Base-by-base conservation (phyloP, 2,113 vertebrate genomes). In the Pteronura brasiliensis region DNA sequence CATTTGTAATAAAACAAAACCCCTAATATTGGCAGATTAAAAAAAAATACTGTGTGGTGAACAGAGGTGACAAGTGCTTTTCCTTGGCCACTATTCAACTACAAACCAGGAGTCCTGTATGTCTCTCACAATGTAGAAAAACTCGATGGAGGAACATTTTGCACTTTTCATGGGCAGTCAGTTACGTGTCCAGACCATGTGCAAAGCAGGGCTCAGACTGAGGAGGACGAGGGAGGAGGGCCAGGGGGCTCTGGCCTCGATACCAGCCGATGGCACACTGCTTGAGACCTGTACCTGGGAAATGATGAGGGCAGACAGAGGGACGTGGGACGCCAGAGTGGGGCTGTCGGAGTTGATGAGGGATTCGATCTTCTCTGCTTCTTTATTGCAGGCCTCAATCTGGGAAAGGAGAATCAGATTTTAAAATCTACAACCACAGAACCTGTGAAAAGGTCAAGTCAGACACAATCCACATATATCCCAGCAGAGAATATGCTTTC, bases 361-460 rank as follows among this genome's bases (percentile, higher is more conserved):
- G 0, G 99, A 99, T 83, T 99, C 99, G 0, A 99, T 99, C 99
- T 99, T 99, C 98, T 99, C 99, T 1, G 99, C 99, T 98, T 99
- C 99, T 98, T 99, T 99, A 96, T 99, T 99, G 99, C 99, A 99
- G 92, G 99, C 99, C 98, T 99, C 99, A 49, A 99, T 99, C 99
- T 99, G 98, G 14, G n/a, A 92, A 44, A 79, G 80, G 25, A 82
- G 91, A 86, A 82, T 42, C 90, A 88, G 55, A 84, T 14, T 47
- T 59, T 47, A 97, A 76, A 97, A n/a, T n/a, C 65, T 20, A 71
- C 88, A 93, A 55, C 39, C 91, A 82, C 4, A 82, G 93, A 88
- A 36, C 0, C 71, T 2, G 4, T 47, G 8, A 79, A 61, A 69
- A 87, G 67, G 44, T 72, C 59, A 71, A 74, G 67, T 52, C 31